Evolutionary conservation across 2,888 invertebrate species (phyloP).

Genomic region (Nematopogon swammerdamellus): DNA sequence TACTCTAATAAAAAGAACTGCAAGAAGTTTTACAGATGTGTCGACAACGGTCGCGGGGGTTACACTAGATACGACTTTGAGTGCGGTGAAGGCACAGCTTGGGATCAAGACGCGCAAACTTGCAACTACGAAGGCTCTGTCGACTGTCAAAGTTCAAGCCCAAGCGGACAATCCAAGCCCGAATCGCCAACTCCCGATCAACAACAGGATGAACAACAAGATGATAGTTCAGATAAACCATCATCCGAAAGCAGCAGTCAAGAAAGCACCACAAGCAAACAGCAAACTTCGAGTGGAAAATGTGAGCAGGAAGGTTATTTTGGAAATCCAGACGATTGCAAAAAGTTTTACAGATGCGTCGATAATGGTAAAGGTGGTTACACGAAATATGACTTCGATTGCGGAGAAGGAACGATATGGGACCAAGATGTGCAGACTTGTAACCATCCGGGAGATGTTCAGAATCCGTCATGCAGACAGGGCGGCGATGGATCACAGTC

Average conservation of each 20-base stretch:
- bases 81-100: constrained; percentile 55
- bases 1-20: constrained; percentile 33
- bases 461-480: constrained; percentile 31
- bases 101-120: constrained; percentile 42
- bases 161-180: neutral
- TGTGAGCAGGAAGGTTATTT: constrained; percentile 58
- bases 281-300: neutral
- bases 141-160: constrained; percentile 12
- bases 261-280: constrained; percentile 5
- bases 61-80: constrained; percentile 43
- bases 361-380: constrained; percentile 29
- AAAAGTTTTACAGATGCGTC: constrained; percentile 65
- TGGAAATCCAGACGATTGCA: constrained; percentile 59
- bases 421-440: constrained; percentile 52
- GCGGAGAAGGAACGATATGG: constrained; percentile 64
- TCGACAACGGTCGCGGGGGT: constrained; percentile 28
- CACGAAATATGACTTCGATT: constrained; percentile 48
- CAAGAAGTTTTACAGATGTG: constrained; percentile 43
- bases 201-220: constrained; percentile 4
- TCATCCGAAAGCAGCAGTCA: neutral
- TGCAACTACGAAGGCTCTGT: constrained; percentile 32
- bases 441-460: constrained; percentile 42
- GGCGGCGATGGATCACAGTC: constrained; percentile 15
- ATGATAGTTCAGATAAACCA: neutral
- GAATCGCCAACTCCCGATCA: constrained; percentile 4